phyloP scores from a whole-genome alignment of 2,113 vertebrate genomes.

The Petaurus breviceps region DNA sequence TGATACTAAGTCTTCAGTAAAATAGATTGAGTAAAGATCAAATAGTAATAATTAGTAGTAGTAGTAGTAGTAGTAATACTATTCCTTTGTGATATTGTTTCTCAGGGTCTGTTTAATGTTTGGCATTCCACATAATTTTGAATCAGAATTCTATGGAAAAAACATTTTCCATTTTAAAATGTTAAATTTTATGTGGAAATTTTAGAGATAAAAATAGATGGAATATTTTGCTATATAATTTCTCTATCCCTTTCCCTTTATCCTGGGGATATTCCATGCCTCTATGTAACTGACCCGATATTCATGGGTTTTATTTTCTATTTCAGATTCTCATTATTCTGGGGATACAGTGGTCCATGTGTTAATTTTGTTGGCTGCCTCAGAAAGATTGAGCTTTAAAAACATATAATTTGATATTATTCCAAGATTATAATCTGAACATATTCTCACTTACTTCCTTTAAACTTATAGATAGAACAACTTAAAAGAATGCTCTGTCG shows the following conservation, averaged over 20 bases:
- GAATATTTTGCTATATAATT: background rate
- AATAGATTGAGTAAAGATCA: accelerated
- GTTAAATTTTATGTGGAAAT: background rate
- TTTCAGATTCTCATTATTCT: background rate
- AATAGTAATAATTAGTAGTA: background rate
- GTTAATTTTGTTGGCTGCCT: background rate
- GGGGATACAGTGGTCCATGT: background rate
- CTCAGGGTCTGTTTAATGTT: background rate
- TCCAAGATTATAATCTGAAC: background rate
- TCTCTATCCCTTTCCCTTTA: background rate
- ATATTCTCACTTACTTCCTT: background rate
- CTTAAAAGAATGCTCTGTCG: background rate
- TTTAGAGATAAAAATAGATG: background rate
- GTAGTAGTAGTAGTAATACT: background rate
- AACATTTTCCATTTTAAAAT: background rate
- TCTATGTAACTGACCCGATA: background rate
- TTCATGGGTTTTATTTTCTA: background rate
- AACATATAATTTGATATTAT: background rate
- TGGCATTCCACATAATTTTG: background rate
- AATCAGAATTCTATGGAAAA: background rate
- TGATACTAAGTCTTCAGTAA: background rate
- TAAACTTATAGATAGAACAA: background rate
- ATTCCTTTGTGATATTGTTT: background rate
- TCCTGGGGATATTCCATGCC: background rate
- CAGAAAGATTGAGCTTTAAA: background rate